phyloP scores from a whole-genome alignment of 1,140 invertebrate species.

The Drosophila mayri region DNA sequence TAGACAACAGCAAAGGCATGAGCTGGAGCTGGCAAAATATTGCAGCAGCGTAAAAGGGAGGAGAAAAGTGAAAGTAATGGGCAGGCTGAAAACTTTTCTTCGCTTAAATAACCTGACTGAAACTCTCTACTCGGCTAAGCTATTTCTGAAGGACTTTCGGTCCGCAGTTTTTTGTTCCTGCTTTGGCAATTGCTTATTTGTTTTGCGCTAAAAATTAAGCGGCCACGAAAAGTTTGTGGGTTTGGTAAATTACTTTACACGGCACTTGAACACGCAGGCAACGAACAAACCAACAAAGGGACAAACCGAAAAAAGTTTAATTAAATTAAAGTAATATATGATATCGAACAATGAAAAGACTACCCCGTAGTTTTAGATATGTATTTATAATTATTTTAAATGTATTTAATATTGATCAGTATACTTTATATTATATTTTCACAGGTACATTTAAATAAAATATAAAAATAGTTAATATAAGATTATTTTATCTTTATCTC shows the following conservation, averaged over 20 bases:
- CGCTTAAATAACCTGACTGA: constrained; percentile 65
- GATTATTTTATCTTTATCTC: too few relatives aligned
- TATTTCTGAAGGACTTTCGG: constrained; percentile 70
- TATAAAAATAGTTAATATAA: too few relatives aligned
- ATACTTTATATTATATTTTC: background rate
- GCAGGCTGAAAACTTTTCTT: constrained; percentile 61
- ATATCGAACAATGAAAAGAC: constrained; percentile 8
- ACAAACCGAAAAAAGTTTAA: constrained; percentile 52
- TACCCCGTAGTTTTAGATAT: too few relatives aligned
- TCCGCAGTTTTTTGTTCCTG: constrained; percentile 41
- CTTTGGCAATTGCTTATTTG: constrained; percentile 72
- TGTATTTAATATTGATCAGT: background rate
- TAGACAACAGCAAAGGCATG: constrained; percentile 32
- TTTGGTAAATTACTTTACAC: constrained; percentile 76
- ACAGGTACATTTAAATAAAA: too few relatives aligned
- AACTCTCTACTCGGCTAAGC: constrained; percentile 63
- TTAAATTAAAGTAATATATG: constrained; percentile 66
- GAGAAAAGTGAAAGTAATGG: constrained; percentile 71
- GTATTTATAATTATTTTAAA: background rate
- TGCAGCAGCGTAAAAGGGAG: constrained; percentile 22
- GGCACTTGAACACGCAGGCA: constrained; percentile 79
- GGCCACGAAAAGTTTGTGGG: constrained; percentile 56
- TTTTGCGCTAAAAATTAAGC: constrained; percentile 79
- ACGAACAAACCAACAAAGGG: constrained; percentile 35
- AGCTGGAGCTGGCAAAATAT: constrained; percentile 25